Percentiles rank a stretch among this genome's conserved stretches.
phyloP scores from a whole-genome alignment of 2,797 vertebrate species.

The Knipowitschia caucasica region DNA sequence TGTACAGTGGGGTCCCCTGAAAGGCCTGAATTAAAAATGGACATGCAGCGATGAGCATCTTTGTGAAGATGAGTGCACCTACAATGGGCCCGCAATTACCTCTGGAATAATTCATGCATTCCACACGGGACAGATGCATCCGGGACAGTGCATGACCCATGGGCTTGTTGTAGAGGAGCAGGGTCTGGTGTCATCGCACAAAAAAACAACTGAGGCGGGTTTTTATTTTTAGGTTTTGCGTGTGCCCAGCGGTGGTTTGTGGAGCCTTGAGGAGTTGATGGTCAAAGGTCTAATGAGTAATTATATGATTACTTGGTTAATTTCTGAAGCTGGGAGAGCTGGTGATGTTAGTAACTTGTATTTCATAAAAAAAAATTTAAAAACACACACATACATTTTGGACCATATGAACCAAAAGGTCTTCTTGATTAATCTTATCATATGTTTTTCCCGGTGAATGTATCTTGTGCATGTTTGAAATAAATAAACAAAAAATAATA shows the following conservation, averaged over 20 bases:
- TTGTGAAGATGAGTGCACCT: slow-evolving; percentile 61
- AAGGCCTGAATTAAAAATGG: slow-evolving; percentile 66
- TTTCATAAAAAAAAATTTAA: too few relatives aligned
- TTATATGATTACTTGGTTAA: not conserved
- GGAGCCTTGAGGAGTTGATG: not conserved
- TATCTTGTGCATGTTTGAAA: too few relatives aligned
- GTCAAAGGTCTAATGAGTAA: not conserved
- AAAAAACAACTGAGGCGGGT: not conserved
- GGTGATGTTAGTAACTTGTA: too few relatives aligned
- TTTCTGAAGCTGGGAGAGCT: too few relatives aligned
- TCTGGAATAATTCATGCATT: slow-evolving; percentile 68
- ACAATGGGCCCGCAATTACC: slow-evolving; percentile 57
- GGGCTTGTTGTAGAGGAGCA: not conserved
- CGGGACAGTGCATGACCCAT: slow-evolving; percentile 3
- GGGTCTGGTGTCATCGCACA: not conserved
- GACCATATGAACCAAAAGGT: too few relatives aligned
- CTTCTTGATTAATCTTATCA: too few relatives aligned
- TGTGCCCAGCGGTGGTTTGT: not conserved
- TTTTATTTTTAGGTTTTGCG: not conserved
- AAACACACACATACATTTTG: too few relatives aligned
- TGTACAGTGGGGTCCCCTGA: slow-evolving; percentile 69
- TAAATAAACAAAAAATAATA: too few relatives aligned
- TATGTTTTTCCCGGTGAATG: too few relatives aligned
- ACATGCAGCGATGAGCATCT: slow-evolving; percentile 60
- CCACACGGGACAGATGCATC: slow-evolving; percentile 52